A percentile compares a stretch with the other conserved stretches of the same genome.
Evolutionary conservation across 2,888 invertebrate genomes (phyloP).

Genomic region (Machimus atricapillus): DNA sequence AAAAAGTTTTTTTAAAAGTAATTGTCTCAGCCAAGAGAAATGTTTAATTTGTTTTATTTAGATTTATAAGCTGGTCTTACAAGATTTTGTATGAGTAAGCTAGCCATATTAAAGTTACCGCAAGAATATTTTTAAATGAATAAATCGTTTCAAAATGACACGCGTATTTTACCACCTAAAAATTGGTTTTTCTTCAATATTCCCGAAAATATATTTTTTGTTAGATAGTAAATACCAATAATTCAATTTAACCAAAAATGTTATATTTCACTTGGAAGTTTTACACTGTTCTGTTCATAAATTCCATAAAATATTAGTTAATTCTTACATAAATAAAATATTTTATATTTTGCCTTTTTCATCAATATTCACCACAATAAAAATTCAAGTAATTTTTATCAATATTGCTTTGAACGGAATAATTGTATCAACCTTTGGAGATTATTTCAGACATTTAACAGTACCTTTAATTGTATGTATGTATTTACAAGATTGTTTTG

Average conservation of each 20-base stretch:
- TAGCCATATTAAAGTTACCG: no score
- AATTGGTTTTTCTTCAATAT: no score
- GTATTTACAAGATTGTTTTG: neutral
- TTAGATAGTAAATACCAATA: neutral
- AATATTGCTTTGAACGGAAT: neutral
- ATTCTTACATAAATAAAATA: neutral
- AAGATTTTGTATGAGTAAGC: no score
- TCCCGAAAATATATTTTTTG: neutral
- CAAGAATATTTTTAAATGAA: no score
- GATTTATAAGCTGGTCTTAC: no score
- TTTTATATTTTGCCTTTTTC: neutral
- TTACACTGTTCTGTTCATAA: neutral
- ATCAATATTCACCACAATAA: neutral
- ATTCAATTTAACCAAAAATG: neutral
- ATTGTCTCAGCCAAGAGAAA: no score
- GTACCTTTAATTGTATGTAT: neutral
- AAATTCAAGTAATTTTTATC: neutral
- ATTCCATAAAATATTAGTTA: neutral
- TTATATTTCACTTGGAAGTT: neutral
- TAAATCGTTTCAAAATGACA: no score
- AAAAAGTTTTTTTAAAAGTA: no score
- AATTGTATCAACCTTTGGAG: neutral
- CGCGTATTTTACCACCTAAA: no score
- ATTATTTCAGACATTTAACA: neutral
- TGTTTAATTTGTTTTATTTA: no score